A percentile compares a stretch with the other conserved stretches of the same genome.
Evolutionary conservation across 2,113 vertebrate genomes (phyloP).

Genomic region (Haemorhous mexicanus): DNA sequence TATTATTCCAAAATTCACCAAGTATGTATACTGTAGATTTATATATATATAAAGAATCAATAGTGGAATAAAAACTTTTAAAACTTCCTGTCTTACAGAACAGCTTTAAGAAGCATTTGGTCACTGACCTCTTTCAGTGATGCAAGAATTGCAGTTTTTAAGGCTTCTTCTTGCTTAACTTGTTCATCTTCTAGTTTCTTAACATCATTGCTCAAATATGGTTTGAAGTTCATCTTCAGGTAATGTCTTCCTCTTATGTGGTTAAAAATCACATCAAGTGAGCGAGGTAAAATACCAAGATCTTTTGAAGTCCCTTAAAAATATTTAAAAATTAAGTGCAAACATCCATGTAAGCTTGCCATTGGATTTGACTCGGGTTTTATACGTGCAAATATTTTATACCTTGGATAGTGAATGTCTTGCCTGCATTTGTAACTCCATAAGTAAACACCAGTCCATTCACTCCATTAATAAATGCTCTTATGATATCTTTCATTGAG

Average conservation of each 20-base stretch:
- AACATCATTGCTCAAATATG: slow-evolving; percentile 76
- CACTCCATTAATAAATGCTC: slow-evolving; percentile 76
- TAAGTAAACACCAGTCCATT: slow-evolving; percentile 88
- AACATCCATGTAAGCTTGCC: not conserved
- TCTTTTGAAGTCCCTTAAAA: slow-evolving; percentile 79
- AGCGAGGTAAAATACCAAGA: slow-evolving; percentile 82
- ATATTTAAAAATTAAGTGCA: not conserved
- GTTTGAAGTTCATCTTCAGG: slow-evolving; percentile 82
- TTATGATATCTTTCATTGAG: slow-evolving; percentile 76
- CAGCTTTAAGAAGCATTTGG: not conserved
- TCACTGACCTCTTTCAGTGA: slow-evolving; percentile 79
- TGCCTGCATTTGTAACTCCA: slow-evolving; percentile 89
- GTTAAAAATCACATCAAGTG: slow-evolving; percentile 80
- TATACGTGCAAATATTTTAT: not conserved
- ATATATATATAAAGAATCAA: not conserved
- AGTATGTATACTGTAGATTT: not conserved
- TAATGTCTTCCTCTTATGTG: slow-evolving; percentile 75
- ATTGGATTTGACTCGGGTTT: not conserved
- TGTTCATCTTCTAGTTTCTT: slow-evolving; percentile 78
- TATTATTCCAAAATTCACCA: not conserved
- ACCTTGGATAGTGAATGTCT: slow-evolving; percentile 91
- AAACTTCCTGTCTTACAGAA: not conserved
- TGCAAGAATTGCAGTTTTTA: slow-evolving; percentile 76
- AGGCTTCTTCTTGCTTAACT: slow-evolving; percentile 77
- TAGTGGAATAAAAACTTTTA: not conserved